Evolutionary conservation across 2,797 vertebrate genomes (phyloP).

Genomic region (Apogon hyalosoma): DNA sequence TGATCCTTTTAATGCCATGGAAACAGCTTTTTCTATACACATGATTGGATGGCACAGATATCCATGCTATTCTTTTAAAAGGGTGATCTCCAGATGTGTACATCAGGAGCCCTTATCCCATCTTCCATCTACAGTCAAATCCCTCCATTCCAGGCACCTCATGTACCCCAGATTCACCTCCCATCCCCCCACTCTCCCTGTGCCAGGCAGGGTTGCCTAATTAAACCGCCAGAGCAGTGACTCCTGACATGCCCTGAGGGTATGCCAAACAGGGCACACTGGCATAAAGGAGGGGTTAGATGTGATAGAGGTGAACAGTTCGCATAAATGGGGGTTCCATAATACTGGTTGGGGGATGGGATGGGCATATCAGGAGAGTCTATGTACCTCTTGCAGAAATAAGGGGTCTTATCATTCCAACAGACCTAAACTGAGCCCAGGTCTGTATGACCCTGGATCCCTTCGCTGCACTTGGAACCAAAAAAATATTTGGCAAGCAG

Average conservation of each 20-base stretch:
- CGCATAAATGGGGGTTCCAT: constrained; percentile 26
- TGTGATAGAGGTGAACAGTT: constrained; percentile 49
- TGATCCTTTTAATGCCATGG: constrained; percentile 10
- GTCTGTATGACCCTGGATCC: constrained; percentile 32
- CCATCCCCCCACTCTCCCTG: constrained; percentile 41
- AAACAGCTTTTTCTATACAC: constrained; percentile 29
- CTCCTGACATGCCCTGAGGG: constrained; percentile 74
- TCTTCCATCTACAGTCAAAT: constrained; percentile 34
- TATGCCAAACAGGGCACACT: constrained; percentile 57
- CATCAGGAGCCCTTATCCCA: constrained; percentile 13
- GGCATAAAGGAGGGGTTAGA: constrained; percentile 27
- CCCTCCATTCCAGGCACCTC: constrained; percentile 36
- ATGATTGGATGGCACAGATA: constrained; percentile 47
- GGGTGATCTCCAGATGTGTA: constrained; percentile 33
- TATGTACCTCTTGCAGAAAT: constrained; percentile 36
- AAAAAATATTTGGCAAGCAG: constrained; percentile 42
- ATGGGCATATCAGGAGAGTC: constrained; percentile 10
- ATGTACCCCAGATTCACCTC: constrained; percentile 37
- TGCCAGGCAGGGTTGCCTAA: constrained; percentile 66
- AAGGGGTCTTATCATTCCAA: constrained; percentile 34
- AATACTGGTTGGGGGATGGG: not conserved
- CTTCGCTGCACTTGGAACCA: constrained; percentile 19
- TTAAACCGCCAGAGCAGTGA: constrained; percentile 66
- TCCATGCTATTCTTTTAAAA: constrained; percentile 11
- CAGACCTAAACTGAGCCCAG: constrained; percentile 32